These are phyloP conservation scores for Acrocephalus arundinaceus DNA, from an alignment of 2,113 vertebrate genomes.

Conservation along the genomic window DNA sequence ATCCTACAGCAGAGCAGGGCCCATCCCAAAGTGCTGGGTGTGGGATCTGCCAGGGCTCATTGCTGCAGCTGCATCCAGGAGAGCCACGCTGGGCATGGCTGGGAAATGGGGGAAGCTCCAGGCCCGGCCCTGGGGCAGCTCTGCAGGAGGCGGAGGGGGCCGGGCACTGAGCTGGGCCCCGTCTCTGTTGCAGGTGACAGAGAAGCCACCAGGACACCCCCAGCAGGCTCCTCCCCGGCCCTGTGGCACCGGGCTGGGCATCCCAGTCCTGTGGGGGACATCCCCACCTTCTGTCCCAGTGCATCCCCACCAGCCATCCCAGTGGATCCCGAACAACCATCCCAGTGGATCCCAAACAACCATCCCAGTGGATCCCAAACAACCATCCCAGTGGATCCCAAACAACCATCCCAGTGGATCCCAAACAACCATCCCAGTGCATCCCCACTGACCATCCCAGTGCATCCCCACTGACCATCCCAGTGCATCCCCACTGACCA, in stretches of 20 bases:
- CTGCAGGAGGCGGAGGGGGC: neutral
- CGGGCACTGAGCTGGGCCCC: fast-evolving
- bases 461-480: neutral
- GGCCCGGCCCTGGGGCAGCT: neutral
- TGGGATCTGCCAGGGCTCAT: neutral
- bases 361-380: neutral
- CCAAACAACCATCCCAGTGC: neutral
- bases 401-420: fast-evolving
- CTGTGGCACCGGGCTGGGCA: fast-evolving
- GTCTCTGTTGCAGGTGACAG: neutral
- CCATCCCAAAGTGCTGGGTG: fast-evolving
- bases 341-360: neutral
- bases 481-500: no score
- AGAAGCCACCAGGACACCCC: fast-evolving
- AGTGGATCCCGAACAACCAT: neutral
- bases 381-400: neutral
- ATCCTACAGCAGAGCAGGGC: fast-evolving
- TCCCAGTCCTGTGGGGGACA: fast-evolving
- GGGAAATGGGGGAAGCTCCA: fast-evolving
- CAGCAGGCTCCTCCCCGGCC: neutral
- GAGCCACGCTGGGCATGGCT: fast-evolving
- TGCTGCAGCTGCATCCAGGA: neutral
- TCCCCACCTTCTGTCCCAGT: no score
- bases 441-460: neutral
- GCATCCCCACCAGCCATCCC: neutral